Percentiles rank a stretch among this genome's conserved stretches.
phyloP scores from a whole-genome alignment of 2,113 vertebrate genomes.

The Semnornis frantzii region DNA sequence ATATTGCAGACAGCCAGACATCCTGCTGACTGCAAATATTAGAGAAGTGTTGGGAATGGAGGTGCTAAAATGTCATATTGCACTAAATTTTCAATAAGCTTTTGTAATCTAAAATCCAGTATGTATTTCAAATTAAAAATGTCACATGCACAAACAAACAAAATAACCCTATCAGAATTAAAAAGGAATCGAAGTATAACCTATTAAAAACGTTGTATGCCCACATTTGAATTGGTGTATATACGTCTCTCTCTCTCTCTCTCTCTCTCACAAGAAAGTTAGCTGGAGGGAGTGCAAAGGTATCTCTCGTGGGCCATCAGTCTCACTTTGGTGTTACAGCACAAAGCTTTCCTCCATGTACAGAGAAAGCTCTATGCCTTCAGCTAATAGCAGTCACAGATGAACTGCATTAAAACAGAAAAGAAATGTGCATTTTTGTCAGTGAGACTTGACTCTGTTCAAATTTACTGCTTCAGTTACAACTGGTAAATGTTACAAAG shows the following conservation, averaged over 20 bases:
- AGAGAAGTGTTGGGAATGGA: neutral
- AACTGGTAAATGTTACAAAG: neutral
- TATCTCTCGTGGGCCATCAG: neutral
- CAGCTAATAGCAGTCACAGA: neutral
- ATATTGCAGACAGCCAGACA: slow-evolving; percentile 52
- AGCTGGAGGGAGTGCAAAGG: neutral
- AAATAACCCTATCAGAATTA: neutral
- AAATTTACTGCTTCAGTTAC: neutral
- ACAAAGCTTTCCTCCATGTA: neutral
- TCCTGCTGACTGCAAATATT: slow-evolving; percentile 25
- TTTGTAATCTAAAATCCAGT: neutral
- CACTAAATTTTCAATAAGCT: neutral
- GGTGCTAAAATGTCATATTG: neutral
- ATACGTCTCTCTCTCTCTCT: neutral
- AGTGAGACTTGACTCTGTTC: neutral
- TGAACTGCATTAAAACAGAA: neutral
- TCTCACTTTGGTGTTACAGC: neutral
- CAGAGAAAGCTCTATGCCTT: neutral
- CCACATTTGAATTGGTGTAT: neutral
- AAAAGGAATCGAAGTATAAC: neutral
- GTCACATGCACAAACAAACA: neutral
- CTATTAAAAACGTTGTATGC: neutral
- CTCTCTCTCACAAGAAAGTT: neutral
- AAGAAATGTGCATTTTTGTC: neutral
- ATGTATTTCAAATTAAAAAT: neutral